A percentile compares a stretch with the other conserved stretches of the same genome.
These are phyloP conservation scores for Pundamilia nyererei DNA, from an alignment of 2,113 vertebrate species.

Conservation along the genomic window DNA sequence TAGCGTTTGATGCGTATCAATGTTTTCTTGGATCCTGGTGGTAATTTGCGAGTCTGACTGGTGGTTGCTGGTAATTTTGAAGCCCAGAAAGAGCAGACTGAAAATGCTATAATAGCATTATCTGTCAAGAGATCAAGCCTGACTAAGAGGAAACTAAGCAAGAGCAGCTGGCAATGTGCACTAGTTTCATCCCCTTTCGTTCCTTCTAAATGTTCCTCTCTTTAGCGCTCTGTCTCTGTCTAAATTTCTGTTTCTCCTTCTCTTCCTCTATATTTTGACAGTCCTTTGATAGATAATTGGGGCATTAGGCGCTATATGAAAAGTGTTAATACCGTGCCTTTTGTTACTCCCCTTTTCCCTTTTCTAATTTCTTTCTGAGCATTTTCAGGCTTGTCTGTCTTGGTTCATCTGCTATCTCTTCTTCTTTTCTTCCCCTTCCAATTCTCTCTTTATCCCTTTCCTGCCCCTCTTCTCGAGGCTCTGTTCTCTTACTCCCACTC, in stretches of 20 bases:
- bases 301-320: constrained; percentile 28
- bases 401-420: background rate
- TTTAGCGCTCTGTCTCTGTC: background rate
- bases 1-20: constrained; percentile 12
- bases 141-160: constrained; percentile 14
- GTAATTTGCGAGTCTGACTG: constrained; percentile 20
- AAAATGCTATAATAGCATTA: constrained; percentile 42
- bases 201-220: background rate
- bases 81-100: constrained; percentile 10
- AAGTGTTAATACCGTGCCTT: constrained; percentile 32
- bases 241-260: background rate
- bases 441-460: background rate
- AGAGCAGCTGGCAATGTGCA: constrained; percentile 19
- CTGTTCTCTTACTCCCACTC: background rate
- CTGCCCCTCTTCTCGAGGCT: background rate
- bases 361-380: constrained; percentile 34
- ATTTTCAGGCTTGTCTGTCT: constrained; percentile 17
- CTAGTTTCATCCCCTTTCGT: background rate
- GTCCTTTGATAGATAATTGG: constrained; percentile 44
- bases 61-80: constrained; percentile 14
- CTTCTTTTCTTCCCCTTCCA: constrained; percentile 1
- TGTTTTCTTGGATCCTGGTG: constrained; percentile 9
- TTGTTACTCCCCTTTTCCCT: constrained; percentile 20
- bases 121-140: constrained; percentile 43
- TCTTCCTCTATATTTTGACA: constrained; percentile 12